Base-by-base conservation (phyloP, 2,888 invertebrate species). In the Nymphalis polychloros region DNA sequence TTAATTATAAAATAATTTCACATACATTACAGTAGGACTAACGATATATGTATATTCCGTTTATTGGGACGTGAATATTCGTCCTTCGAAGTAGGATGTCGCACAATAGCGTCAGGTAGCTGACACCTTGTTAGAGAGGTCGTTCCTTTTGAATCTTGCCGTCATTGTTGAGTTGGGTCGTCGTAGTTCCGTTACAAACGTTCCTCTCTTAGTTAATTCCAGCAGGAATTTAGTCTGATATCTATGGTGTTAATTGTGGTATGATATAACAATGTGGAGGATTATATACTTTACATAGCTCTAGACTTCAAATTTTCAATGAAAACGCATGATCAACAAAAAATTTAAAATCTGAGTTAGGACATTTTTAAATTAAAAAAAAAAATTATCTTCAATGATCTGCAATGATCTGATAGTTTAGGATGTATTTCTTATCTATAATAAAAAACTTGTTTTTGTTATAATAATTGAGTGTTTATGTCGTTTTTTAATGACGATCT, bases 91-190 rank as follows among this genome's bases (percentile, higher is more conserved):
- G 83, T 78, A 80, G 82, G 81, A 83, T 85, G 84, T 85, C 83
- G 80, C 83, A 87, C 84, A 88, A 87, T 87, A 85, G 88, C 88
- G 85, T 90, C 89, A 86, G 89, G 85, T 90, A 86, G 80, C 85
- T 81, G 89, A 89, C 88, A 89, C 90, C 89, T 89, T 87, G 87
- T 90, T 90, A 89, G 72, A 72, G 69, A 84, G 80, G 59, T 69
- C 69, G 69, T 82, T 31, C 84, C 85, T 84, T 86, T 85, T 82
- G 85, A 84, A 84, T 83, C 78, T 82, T 83, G 81, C 84, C 85
- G 82, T 84, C 84, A 86, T 87, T 85, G 86, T 85, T 84, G 86
- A 86, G 85, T 80, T 81, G 87, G 87, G 87, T 86, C 84, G 80
- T 76, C 60, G 77, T 76, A 80, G 81, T 85, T 83, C 84, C 82